Conservation (phyloP, 1,140 invertebrate species). For the Oreohelix idahoensis region DNA sequence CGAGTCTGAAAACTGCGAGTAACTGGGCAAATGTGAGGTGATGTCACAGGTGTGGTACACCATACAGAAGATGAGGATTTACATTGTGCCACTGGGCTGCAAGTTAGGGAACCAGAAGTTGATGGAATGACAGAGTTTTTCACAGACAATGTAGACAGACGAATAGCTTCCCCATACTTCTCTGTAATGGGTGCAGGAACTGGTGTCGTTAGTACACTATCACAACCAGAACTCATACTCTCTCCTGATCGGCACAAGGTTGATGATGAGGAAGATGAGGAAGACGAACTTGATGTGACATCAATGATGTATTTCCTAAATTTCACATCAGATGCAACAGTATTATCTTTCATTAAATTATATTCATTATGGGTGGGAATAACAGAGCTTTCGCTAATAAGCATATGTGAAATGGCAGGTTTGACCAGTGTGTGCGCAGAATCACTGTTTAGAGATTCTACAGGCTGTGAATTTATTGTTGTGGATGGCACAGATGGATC, state of each 20-base stretch:
- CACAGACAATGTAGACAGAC: not conserved
- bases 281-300: not conserved
- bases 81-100: not conserved
- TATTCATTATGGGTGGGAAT: not conserved
- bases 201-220: not conserved
- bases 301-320: not conserved
- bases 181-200: not conserved
- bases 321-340: not conserved
- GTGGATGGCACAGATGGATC: not conserved
- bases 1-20: not conserved
- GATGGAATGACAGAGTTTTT: not conserved
- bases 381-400: not conserved
- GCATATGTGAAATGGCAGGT: not conserved
- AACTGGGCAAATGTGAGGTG: not conserved
- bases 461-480: not conserved
- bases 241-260: constrained; percentile 8
- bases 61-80: not conserved
- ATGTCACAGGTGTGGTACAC: not conserved
- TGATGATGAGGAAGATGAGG: not conserved
- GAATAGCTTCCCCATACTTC: not conserved
- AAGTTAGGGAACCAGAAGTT: not conserved
- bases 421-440: not conserved
- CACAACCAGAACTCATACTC: constrained; percentile 3
- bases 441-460: not conserved
- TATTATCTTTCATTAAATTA: not conserved